phyloP scores from a whole-genome alignment of 2,888 invertebrate genomes.

The Pseudococcus jackbeardsleyi region DNA sequence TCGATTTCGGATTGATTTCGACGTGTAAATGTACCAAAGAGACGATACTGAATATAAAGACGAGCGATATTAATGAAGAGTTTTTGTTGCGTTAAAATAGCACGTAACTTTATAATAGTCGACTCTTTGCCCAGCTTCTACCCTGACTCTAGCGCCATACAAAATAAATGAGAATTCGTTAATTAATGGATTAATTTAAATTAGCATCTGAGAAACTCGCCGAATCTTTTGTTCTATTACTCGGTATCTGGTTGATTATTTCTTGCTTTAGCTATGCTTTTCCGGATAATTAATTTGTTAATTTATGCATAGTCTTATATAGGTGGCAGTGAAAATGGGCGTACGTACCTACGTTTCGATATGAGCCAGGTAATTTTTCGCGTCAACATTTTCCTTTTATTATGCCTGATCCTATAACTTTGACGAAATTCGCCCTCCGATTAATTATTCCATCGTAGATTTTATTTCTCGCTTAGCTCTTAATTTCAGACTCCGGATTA shows the following conservation, averaged over 20 bases:
- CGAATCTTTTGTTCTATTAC: slow-evolving; percentile 58
- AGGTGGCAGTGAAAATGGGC: slow-evolving; percentile 14
- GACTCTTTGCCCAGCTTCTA: not conserved
- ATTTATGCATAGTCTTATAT: slow-evolving; percentile 38
- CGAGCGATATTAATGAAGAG: slow-evolving; percentile 50
- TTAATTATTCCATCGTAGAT: slow-evolving; percentile 21
- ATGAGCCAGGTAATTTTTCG: slow-evolving; percentile 37
- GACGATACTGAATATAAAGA: slow-evolving; percentile 21
- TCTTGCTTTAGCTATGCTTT: slow-evolving; percentile 50
- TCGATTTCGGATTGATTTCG: slow-evolving; percentile 20
- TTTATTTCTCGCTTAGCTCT: slow-evolving; percentile 19
- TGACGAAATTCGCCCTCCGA: slow-evolving; percentile 7
- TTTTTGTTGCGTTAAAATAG: slow-evolving; percentile 47
- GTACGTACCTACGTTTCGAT: slow-evolving; percentile 28
- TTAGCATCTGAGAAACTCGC: slow-evolving; percentile 54
- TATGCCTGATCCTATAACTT: not conserved
- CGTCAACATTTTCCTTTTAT: slow-evolving; percentile 19
- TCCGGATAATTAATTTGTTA: slow-evolving; percentile 53
- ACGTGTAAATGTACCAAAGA: not conserved
- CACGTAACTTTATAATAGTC: slow-evolving; percentile 49
- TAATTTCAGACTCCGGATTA: not conserved
- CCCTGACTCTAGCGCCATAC: not conserved
- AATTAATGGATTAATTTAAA: slow-evolving; percentile 63
- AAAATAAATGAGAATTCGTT: slow-evolving; percentile 58
- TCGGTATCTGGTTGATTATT: slow-evolving; percentile 52